phyloP scores from a whole-genome alignment of 2,797 vertebrate species.

The Salmo trutta region DNA sequence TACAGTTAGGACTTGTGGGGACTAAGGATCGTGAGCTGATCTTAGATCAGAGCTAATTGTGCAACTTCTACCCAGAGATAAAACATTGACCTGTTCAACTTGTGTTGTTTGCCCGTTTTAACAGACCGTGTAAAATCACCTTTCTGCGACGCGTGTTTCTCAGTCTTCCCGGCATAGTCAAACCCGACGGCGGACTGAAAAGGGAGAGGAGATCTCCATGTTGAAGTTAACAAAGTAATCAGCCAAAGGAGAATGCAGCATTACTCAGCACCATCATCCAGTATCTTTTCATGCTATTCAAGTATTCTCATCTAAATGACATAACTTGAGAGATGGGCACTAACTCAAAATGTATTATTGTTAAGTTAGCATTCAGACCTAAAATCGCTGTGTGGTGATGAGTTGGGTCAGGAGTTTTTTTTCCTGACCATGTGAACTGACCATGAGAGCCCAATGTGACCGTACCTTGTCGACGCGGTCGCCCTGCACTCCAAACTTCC shows the following conservation, averaged over 20 bases:
- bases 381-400: no score
- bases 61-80: no score
- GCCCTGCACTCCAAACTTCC: conserved; percentile 91
- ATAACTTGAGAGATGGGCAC: neutral
- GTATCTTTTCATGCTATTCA: neutral
- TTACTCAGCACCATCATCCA: neutral
- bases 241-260: neutral
- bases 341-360: neutral
- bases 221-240: neutral
- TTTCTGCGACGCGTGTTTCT: conserved; percentile 97
- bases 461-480: conserved; percentile 94
- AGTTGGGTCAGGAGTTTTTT: neutral
- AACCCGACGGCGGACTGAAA: conserved; percentile 93
- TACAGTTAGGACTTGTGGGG: no score
- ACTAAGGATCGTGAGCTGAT: neutral
- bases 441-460: neutral
- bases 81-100: neutral
- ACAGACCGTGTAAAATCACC: conserved; percentile 66
- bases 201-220: conserved; percentile 22
- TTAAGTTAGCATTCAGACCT: no score
- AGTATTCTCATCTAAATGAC: no score
- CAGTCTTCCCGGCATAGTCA: conserved; percentile 93
- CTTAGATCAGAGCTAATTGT: neutral
- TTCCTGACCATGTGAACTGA: neutral
- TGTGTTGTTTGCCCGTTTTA: neutral